These are phyloP conservation scores for Hirudinaria manillensis DNA, from an alignment of 2,888 invertebrate genomes.

Conservation along the genomic window DNA sequence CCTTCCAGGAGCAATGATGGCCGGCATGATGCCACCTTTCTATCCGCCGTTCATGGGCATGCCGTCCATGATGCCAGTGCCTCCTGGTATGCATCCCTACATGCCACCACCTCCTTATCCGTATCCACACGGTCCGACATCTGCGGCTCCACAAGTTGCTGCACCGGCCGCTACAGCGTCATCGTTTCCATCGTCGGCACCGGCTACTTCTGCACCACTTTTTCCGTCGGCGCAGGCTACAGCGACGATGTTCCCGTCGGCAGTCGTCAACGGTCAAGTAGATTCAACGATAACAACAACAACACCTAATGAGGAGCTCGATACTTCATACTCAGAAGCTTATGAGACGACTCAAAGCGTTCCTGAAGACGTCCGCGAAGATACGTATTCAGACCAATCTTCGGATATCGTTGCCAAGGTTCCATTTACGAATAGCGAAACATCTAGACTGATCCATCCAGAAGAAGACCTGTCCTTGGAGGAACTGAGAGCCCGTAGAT, in stretches of 20 bases:
- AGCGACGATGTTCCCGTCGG: conserved; percentile 42
- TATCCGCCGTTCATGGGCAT: conserved; percentile 33
- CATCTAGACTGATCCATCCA: conserved; percentile 51
- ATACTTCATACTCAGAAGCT: too few relatives aligned
- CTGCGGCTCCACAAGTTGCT: not conserved
- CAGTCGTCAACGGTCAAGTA: conserved; percentile 43
- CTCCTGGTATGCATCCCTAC: conserved; percentile 29
- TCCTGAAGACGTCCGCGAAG: conserved; percentile 37
- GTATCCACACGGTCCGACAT: conserved; percentile 37
- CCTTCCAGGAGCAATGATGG: conserved; percentile 37
- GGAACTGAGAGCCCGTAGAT: too few relatives aligned
- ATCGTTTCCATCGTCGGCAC: conserved; percentile 40
- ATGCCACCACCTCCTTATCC: too few relatives aligned
- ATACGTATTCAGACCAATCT: too few relatives aligned
- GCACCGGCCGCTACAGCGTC: conserved; percentile 34
- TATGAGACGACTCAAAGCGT: too few relatives aligned
- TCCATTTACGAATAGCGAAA: conserved; percentile 52
- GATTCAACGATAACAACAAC: too few relatives aligned
- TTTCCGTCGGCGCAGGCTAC: conserved; percentile 43
- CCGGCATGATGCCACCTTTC: conserved; percentile 34
- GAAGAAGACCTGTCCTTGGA: conserved; percentile 52
- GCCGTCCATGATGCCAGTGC: conserved; percentile 40
- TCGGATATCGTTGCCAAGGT: conserved; percentile 49
- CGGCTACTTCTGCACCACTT: conserved; percentile 37
- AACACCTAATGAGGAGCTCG: too few relatives aligned